Base-by-base conservation (phyloP, 2,888 invertebrate species). In the Macrophya alboannulata region DNA sequence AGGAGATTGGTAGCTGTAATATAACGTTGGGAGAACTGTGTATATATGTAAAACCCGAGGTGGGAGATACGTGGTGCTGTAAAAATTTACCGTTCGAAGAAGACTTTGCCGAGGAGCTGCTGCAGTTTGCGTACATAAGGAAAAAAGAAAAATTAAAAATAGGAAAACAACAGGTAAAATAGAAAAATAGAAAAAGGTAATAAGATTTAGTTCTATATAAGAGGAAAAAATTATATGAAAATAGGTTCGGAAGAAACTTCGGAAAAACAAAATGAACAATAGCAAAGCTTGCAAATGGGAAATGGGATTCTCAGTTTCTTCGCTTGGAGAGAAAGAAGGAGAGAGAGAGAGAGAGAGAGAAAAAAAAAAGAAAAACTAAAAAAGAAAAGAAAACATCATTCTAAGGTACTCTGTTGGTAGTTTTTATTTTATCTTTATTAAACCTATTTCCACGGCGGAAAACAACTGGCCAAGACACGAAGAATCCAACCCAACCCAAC, bases 301-400 rank as follows among this genome's bases (percentile, higher is more conserved):
- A 74, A 74, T 68, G 68, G 68, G 17, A 68, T 68, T 68, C 68
- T 37, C 72, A 12, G 72, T 45, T 72, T 72, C 43, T 72, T 43
- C 12, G 9, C n/a, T 25, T 12, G 37, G 6, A 43, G 43, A n/a
- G 31, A 45, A 9, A 25, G 21, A 25, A 74, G 6, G n/a, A n/a
- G 21, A 74, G 17, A 0, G 12, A 5, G 31, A 25, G 43, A 25
- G 15, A 25, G 45, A n/a, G n/a, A n/a, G 21, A 74, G 8, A 0
- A 62, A 81, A 62, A 62, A 9, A 51, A 76, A 25, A 76, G 15
- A 15, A 76, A 25, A n/a, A 40, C 6, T 1, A 6, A 9, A 31
- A 10, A n/a, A n/a, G 3, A 62, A 71, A n/a, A 10, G 2, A 17
- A 0, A 4, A 37, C 51, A 37, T 37, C 15, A 17, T 68, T 68